Conservation (phyloP, 2,797 vertebrate species). For the Glossophaga mutica region DNA sequence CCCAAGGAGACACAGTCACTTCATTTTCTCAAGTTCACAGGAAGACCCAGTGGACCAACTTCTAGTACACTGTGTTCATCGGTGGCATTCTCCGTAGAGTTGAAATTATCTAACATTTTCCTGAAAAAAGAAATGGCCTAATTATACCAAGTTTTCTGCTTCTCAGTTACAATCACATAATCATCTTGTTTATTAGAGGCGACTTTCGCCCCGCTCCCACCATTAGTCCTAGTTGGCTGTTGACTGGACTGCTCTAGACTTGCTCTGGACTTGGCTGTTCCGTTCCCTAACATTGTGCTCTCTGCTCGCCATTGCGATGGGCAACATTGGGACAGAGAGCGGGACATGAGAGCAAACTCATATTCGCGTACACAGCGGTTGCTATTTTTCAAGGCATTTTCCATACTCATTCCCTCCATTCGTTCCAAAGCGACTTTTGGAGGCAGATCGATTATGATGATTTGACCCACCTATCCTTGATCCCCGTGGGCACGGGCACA, state of each 20-base stretch:
- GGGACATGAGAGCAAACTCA: neutral
- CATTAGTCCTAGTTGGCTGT: constrained; percentile 32
- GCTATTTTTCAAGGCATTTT: neutral
- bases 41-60: neutral
- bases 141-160: constrained; percentile 37
- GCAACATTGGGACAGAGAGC: constrained; percentile 29
- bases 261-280: neutral
- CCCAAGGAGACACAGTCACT: neutral
- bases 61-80: neutral
- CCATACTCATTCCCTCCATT: neutral
- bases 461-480: neutral
- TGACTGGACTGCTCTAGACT: constrained; percentile 35
- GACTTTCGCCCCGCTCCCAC: neutral
- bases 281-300: constrained; percentile 18
- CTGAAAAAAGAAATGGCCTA: neutral
- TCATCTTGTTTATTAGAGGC: constrained; percentile 50
- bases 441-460: neutral
- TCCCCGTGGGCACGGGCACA: neutral
- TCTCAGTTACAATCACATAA: constrained; percentile 63
- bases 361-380: neutral
- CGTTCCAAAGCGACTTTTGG: neutral
- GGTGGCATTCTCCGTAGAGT: constrained; percentile 8
- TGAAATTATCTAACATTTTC: constrained; percentile 39
- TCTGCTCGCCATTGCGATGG: neutral
- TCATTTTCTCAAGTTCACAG: neutral